A percentile compares a stretch with the other conserved stretches of the same genome.
Conservation (phyloP, 2,113 vertebrate genomes). For the Siniperca chuatsi region DNA sequence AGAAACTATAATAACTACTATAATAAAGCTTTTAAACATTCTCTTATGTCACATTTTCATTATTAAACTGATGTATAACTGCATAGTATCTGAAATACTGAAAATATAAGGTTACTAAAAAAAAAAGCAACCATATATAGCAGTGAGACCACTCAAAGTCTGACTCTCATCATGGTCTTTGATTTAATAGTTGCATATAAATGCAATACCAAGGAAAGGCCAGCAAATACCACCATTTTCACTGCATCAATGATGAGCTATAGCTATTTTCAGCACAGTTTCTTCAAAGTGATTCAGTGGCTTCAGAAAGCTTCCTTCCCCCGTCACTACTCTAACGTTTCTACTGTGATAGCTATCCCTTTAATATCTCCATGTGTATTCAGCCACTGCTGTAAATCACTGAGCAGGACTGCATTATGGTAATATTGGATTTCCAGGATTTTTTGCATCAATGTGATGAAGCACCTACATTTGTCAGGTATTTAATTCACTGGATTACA, state of each 20-base stretch:
- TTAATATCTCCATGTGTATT: neutral
- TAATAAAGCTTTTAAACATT: too few relatives aligned
- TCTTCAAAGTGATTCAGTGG: neutral
- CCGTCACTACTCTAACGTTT: neutral
- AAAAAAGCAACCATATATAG: neutral
- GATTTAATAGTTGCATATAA: neutral
- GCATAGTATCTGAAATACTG: too few relatives aligned
- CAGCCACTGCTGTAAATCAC: too few relatives aligned
- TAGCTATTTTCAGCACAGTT: neutral
- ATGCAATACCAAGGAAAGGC: neutral
- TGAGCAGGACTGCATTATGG: neutral
- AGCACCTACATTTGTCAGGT: too few relatives aligned
- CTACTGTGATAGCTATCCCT: too few relatives aligned
- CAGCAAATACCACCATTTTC: neutral
- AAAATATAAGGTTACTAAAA: too few relatives aligned
- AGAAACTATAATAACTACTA: too few relatives aligned
- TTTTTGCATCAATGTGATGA: too few relatives aligned
- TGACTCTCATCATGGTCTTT: neutral
- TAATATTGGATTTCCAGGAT: too few relatives aligned
- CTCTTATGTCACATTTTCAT: too few relatives aligned
- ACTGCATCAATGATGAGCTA: neutral
- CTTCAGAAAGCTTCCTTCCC: neutral
- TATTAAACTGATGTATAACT: too few relatives aligned
- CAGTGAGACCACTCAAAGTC: neutral
- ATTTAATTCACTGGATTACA: too few relatives aligned